phyloP scores from a whole-genome alignment of 2,113 vertebrate species.

The Elachura formosa region DNA sequence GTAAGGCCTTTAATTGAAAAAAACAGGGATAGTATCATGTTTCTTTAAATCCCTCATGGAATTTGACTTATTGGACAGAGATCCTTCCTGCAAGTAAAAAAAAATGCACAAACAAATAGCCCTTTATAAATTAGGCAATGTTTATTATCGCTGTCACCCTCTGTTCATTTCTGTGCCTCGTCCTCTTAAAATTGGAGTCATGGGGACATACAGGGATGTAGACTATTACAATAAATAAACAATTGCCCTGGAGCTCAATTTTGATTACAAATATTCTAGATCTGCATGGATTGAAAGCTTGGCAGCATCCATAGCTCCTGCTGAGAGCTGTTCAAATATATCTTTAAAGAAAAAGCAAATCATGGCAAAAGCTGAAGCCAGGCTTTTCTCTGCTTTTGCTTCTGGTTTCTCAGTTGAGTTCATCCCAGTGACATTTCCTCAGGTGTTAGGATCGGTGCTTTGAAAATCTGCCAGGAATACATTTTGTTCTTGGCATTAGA shows the following conservation, averaged over 20 bases:
- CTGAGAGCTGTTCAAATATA: not conserved
- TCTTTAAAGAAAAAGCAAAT: not conserved
- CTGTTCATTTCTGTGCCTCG: not conserved
- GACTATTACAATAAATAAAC: not conserved
- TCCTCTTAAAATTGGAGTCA: not conserved
- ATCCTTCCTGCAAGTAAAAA: not conserved
- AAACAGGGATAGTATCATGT: not conserved
- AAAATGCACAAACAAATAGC: not conserved
- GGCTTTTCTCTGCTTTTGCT: not conserved
- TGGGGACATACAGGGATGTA: not conserved
- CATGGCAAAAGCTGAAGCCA: not conserved
- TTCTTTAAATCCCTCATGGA: conserved; percentile 27
- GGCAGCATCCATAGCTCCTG: not conserved
- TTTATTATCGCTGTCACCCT: not conserved
- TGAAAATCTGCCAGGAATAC: not conserved
- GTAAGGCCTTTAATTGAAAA: not conserved
- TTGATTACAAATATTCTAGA: not conserved
- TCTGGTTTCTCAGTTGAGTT: not conserved
- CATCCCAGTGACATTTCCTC: not conserved
- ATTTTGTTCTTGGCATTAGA: not conserved
- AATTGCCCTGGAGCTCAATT: not conserved
- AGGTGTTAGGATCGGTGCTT: not conserved
- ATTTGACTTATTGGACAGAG: not conserved
- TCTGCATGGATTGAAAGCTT: not conserved
- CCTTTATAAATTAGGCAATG: conserved; percentile 22